These are phyloP conservation scores for Cinclus mexicanus DNA, from an alignment of 2,113 vertebrate genomes.

Conservation along the genomic window DNA sequence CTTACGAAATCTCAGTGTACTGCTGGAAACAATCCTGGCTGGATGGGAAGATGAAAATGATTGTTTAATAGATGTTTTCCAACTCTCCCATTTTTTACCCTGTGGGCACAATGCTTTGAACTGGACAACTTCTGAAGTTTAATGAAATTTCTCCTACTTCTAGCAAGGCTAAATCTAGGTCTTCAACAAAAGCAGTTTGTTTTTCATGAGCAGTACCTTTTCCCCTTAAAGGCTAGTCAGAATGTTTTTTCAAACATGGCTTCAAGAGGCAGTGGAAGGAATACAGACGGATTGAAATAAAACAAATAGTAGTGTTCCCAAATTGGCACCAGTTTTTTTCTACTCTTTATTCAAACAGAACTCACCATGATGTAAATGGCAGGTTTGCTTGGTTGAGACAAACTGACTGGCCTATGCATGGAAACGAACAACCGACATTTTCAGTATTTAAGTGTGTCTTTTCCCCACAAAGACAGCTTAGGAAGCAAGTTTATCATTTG, in stretches of 20 bases:
- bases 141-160: constrained; percentile 15
- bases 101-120: constrained; percentile 41
- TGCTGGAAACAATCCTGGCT: constrained; percentile 40
- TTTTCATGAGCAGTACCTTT: neutral
- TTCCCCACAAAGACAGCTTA: neutral
- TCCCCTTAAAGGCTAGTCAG: neutral
- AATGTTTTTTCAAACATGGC: neutral
- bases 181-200: neutral
- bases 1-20: constrained; percentile 20
- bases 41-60: constrained; percentile 29
- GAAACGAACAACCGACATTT: neutral
- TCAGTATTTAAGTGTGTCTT: neutral
- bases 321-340: neutral
- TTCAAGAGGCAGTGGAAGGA: neutral
- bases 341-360: neutral
- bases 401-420: neutral
- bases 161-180: neutral
- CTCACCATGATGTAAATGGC: neutral
- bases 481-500: constrained; percentile 5
- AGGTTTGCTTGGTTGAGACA: neutral
- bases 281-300: neutral
- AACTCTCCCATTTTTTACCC: constrained; percentile 27
- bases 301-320: neutral
- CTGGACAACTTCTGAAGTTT: constrained; percentile 46
- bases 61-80: constrained; percentile 47